Conservation (phyloP, 2,888 invertebrate species). For the Nymphalis urticae region DNA sequence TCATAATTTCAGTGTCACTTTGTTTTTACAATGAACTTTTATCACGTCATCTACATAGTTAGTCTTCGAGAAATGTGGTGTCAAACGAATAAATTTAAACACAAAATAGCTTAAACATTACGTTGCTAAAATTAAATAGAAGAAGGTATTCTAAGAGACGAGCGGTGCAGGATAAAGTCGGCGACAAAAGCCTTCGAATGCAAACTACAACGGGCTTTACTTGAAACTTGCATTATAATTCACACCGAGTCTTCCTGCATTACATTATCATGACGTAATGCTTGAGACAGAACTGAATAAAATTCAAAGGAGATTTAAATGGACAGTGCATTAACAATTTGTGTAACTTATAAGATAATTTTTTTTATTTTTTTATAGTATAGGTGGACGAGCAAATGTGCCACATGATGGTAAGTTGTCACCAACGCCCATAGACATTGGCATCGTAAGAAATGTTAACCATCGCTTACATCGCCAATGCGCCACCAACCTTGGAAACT, state of each 20-base stretch:
- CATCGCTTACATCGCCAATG: too few relatives aligned
- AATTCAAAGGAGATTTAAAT: conserved; percentile 3
- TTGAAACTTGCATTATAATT: conserved; percentile 36
- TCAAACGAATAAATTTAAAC: not conserved
- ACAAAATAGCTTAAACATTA: conserved; percentile 3
- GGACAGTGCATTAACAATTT: not conserved
- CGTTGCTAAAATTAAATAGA: conserved; percentile 24
- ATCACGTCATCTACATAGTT: too few relatives aligned
- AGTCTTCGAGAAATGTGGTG: not conserved
- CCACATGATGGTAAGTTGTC: too few relatives aligned
- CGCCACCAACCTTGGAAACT: too few relatives aligned
- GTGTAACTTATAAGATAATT: not conserved
- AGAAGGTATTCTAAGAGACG: conserved; percentile 10
- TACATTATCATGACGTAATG: conserved; percentile 24
- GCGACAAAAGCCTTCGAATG: conserved; percentile 31
- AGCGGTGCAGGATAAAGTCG: conserved; percentile 17
- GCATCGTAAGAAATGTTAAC: too few relatives aligned
- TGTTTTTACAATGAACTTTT: too few relatives aligned
- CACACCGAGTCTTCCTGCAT: conserved; percentile 27
- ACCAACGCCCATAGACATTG: too few relatives aligned
- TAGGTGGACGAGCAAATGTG: too few relatives aligned
- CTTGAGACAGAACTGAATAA: conserved; percentile 8
- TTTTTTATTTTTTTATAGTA: too few relatives aligned
- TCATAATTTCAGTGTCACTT: too few relatives aligned
- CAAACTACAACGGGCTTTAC: conserved; percentile 31